Conservation (phyloP, 2,888 invertebrate genomes). For the Crioceris asparagi region DNA sequence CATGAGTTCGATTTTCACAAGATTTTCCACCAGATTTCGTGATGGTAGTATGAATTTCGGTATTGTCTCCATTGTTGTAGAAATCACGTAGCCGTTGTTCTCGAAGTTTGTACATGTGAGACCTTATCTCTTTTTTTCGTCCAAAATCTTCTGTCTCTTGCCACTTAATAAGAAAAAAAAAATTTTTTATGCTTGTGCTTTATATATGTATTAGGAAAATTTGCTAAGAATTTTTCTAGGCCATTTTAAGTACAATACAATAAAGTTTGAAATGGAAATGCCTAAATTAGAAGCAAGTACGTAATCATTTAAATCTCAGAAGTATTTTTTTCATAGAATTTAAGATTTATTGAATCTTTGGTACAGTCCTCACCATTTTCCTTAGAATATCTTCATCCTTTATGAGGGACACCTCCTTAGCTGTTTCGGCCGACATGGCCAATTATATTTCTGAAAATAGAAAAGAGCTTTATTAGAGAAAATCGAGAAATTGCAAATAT, state of each 20-base stretch:
- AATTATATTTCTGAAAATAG: conserved; percentile 10
- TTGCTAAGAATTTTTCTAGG: no score
- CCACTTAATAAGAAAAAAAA: conserved; percentile 54
- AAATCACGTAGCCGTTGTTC: conserved; percentile 69
- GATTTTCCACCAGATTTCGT: conserved; percentile 19
- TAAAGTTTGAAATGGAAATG: no score
- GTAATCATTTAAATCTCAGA: no score
- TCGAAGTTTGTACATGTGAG: conserved; percentile 74
- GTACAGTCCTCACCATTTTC: conserved; percentile 67
- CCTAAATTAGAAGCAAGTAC: no score
- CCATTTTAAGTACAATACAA: no score
- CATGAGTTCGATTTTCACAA: conserved; percentile 39
- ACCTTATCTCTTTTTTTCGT: conserved; percentile 75
- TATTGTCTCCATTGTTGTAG: conserved; percentile 40
- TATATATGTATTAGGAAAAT: no score
- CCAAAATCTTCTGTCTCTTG: conserved; percentile 79
- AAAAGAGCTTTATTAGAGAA: conserved; percentile 8
- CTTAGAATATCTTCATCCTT: conserved; percentile 67
- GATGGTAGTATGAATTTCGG: conserved; percentile 22
- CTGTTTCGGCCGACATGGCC: conserved; percentile 25
- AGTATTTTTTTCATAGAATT: no score
- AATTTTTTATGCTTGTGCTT: no score
- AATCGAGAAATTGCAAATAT: no score
- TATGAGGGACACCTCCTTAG: conserved; percentile 58
- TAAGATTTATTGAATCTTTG: no score